These are phyloP conservation scores for Himalopsyche anomala DNA, from an alignment of 2,888 invertebrate species.

Conservation along the genomic window DNA sequence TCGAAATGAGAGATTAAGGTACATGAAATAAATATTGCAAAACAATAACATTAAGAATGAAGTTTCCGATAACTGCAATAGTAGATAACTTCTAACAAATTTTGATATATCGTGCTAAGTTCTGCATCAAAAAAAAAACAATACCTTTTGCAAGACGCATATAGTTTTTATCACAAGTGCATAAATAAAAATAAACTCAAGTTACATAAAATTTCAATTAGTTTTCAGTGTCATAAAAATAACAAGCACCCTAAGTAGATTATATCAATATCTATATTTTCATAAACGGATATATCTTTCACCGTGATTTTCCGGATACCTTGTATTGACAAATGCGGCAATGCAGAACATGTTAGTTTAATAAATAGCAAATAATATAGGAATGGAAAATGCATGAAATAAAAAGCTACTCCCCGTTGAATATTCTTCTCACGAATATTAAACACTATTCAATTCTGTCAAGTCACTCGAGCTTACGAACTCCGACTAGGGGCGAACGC, in stretches of 20 bases:
- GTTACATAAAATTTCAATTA: not conserved
- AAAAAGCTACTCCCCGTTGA: not conserved
- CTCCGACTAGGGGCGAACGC: not conserved
- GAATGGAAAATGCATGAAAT: not conserved
- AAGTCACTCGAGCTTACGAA: not conserved
- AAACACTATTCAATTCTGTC: not conserved
- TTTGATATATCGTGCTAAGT: not conserved
- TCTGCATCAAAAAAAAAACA: not conserved
- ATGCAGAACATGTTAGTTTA: not conserved
- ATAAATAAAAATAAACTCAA: slow-evolving; percentile 26
- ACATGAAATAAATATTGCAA: too few relatives aligned
- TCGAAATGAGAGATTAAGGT: too few relatives aligned
- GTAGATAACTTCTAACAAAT: not conserved
- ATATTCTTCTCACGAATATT: not conserved
- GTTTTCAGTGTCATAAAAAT: slow-evolving; percentile 4
- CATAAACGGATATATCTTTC: slow-evolving; percentile 5
- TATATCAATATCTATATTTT: slow-evolving; percentile 5
- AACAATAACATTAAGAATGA: too few relatives aligned
- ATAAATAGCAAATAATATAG: slow-evolving; percentile 39
- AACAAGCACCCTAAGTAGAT: slow-evolving; percentile 24
- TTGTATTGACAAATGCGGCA: slow-evolving; percentile 6
- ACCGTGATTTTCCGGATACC: slow-evolving; percentile 35
- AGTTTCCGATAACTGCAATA: too few relatives aligned
- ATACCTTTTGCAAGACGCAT: too few relatives aligned
- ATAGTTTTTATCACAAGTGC: not conserved